Base-by-base conservation (phyloP, 2,888 invertebrate species). In the Parnassius smintheus region DNA sequence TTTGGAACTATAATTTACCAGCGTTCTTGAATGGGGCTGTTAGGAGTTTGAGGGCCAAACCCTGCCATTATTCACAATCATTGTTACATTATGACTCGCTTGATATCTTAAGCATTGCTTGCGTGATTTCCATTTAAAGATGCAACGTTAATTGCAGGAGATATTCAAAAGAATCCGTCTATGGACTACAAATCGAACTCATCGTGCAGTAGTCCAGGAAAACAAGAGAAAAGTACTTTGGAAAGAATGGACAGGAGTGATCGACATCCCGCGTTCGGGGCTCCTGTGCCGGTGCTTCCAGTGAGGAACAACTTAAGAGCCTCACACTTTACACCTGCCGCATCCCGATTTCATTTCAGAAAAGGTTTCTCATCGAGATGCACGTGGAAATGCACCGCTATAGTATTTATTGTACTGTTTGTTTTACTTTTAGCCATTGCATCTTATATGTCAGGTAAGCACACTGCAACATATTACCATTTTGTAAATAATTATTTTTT, bases 321-420 rank as follows among this genome's bases (percentile, higher is more conserved):
- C 70, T 94, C 95, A 76, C 95, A 96, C 86, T 96, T 95, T 82
- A 94, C 95, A 70, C 93, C 93, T 52, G 92, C 93, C 35, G 92
- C 93, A 72, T 95, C 96, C 73, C 93, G 96, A 76, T 96, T 96
- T 91, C 97, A 96, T 88, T 96, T 97, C 88, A 95, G 96, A 82
- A 97, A 97, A 93, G 96, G 96, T 75, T 92, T 97, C 76, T 95
- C 96, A 64, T 95, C 96, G 74, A 93, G 94, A 77, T 98, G 98
- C 91, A 96, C 97, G 69, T 98, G 98, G 97, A 96, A 96, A 87
- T 97, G 98, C 89, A 95, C 97, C 73, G 97, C 98, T 69, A 96
- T 98, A 82, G 94, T 96, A 72, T 96, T 97, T 83, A 95, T 97
- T 81, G 94, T 96, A 86, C 93, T 97, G 75, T 95, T 96, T 75